Conservation (phyloP, 2,888 invertebrate genomes). For the Polydrusus tereticollis region DNA sequence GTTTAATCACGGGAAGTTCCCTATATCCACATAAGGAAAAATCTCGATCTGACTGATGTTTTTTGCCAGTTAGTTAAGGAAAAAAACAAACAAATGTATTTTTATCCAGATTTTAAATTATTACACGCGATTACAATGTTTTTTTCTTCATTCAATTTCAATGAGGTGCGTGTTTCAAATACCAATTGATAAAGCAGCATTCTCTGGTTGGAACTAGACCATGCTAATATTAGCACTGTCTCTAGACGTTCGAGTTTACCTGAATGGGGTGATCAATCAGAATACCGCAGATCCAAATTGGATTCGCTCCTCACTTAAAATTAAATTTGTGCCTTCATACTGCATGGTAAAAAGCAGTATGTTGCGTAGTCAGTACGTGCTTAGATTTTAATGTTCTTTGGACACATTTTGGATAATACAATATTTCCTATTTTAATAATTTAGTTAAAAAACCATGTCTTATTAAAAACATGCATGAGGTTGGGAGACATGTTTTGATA, state of each 20-base stretch:
- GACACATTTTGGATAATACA: too few relatives aligned
- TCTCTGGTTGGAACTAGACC: conserved; percentile 17
- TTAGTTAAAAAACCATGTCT: too few relatives aligned
- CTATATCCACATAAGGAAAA: too few relatives aligned
- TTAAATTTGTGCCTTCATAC: conserved; percentile 46
- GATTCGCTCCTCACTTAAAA: conserved; percentile 54
- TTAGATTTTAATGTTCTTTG: too few relatives aligned
- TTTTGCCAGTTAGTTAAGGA: too few relatives aligned
- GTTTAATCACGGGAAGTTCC: too few relatives aligned
- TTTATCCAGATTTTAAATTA: neutral
- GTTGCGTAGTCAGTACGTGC: neutral
- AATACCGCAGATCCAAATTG: conserved; percentile 62
- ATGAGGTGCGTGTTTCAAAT: neutral
- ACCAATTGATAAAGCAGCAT: conserved; percentile 15
- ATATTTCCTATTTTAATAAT: too few relatives aligned
- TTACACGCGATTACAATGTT: neutral
- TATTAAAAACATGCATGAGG: too few relatives aligned
- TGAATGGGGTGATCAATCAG: conserved; percentile 63
- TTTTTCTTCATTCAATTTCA: neutral
- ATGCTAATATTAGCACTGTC: conserved; percentile 55
- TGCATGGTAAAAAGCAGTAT: neutral
- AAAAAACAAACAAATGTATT: neutral
- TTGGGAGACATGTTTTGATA: too few relatives aligned
- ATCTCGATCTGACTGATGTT: too few relatives aligned
- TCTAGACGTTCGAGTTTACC: conserved; percentile 56